These are phyloP conservation scores for Eciton burchellii DNA, from an alignment of 1,140 invertebrate species.

Conservation along the genomic window DNA sequence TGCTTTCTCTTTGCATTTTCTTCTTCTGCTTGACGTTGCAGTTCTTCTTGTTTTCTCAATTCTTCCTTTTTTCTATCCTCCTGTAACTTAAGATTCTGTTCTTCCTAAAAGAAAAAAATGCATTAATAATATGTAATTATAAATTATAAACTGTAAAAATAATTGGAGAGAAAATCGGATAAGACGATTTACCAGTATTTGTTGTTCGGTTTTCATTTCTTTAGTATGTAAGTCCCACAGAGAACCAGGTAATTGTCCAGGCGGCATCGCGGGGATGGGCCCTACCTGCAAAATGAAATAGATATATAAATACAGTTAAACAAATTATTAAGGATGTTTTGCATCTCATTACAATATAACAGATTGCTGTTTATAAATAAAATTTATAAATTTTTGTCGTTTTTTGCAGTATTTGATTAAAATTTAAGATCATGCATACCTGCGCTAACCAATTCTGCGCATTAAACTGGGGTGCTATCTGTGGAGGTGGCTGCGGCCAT, in stretches of 20 bases:
- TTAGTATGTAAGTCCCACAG: constrained; percentile 83
- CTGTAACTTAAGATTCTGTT: constrained; percentile 84
- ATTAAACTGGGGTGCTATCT: constrained; percentile 80
- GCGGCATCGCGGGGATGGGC: constrained; percentile 80
- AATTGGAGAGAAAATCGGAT: background rate
- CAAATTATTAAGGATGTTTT: background rate
- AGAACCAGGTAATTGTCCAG: constrained; percentile 82
- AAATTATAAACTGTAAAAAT: background rate
- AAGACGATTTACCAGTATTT: constrained; percentile 82
- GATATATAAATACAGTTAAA: constrained; percentile 9
- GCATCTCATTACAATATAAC: background rate
- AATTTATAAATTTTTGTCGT: too few species aligned
- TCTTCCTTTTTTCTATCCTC: constrained; percentile 83
- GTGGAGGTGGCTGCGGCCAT: constrained; percentile 81
- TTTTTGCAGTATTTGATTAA: background rate
- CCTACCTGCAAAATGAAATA: constrained; percentile 75
- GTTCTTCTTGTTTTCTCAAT: constrained; percentile 78
- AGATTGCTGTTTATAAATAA: too few species aligned
- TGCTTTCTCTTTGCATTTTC: constrained; percentile 78
- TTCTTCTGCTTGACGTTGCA: constrained; percentile 73
- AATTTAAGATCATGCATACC: constrained; percentile 63
- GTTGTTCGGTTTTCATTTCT: constrained; percentile 86
- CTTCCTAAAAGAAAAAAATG: constrained; percentile 80
- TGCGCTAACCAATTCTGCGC: constrained; percentile 83
- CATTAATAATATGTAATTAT: background rate